These are phyloP conservation scores for Scelioninae gen. 1 DNA, from an alignment of 2,888 invertebrate genomes.

Conservation along the genomic window DNA sequence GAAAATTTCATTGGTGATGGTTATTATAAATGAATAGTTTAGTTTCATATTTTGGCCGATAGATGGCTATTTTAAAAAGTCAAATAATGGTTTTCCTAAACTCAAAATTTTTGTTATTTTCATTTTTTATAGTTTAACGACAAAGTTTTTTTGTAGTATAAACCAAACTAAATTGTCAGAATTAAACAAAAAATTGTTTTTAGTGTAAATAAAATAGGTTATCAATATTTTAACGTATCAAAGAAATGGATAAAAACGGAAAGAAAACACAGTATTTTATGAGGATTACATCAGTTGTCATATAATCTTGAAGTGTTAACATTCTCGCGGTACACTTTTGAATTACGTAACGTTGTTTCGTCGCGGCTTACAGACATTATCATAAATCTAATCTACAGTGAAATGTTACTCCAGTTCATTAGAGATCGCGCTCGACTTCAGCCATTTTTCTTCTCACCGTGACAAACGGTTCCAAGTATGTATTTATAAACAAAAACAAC, in stretches of 20 bases:
- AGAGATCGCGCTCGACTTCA: slow-evolving; percentile 14
- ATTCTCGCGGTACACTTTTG: slow-evolving; percentile 30
- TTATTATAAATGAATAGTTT: too few species aligned
- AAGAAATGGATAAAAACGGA: neutral
- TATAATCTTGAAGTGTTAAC: slow-evolving; percentile 17
- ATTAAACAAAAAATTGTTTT: neutral
- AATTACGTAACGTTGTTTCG: slow-evolving; percentile 33
- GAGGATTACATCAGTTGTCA: slow-evolving; percentile 40
- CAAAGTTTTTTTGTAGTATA: too few species aligned
- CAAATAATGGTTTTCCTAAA: too few species aligned
- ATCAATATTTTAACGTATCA: too few species aligned
- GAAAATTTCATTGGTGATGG: too few species aligned
- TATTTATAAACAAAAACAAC: neutral
- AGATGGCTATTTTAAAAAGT: too few species aligned
- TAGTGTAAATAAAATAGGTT: too few species aligned
- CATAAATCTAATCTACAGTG: slow-evolving; percentile 43
- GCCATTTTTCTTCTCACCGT: neutral
- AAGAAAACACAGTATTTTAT: slow-evolving; percentile 15
- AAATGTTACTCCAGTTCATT: slow-evolving; percentile 26
- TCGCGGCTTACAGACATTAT: slow-evolving; percentile 23
- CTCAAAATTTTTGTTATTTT: too few species aligned
- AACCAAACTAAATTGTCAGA: neutral
- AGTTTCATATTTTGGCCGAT: too few species aligned
- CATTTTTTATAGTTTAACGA: too few species aligned
- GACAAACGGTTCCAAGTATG: slow-evolving; percentile 6